These are phyloP conservation scores for Pelosia muscerda DNA, from an alignment of 2,888 invertebrate genomes.

Conservation along the genomic window DNA sequence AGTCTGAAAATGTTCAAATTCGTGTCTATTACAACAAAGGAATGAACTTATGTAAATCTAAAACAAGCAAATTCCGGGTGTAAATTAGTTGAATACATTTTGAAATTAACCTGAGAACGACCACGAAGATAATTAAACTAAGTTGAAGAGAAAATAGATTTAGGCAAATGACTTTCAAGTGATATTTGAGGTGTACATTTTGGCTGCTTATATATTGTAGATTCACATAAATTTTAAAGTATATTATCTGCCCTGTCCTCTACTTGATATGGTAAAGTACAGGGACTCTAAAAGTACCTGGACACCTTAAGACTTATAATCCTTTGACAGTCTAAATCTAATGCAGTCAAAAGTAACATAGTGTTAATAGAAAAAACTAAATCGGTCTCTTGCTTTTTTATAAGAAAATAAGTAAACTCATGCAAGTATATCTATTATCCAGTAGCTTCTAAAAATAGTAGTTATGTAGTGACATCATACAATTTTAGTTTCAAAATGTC, in stretches of 20 bases:
- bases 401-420: no score
- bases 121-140: not conserved
- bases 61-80: not conserved
- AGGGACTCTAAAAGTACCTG: no score
- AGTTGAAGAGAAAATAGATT: not conserved
- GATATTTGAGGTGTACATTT: not conserved
- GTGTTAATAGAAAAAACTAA: no score
- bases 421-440: no score
- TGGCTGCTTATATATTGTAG: not conserved
- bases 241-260: not conserved
- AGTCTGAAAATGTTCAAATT: not conserved
- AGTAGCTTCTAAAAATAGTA: no score
- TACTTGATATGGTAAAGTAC: no score
- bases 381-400: no score
- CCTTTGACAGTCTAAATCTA: no score
- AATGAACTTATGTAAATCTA: not conserved
- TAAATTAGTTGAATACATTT: not conserved
- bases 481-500: no score
- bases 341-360: no score
- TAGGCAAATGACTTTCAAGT: slow-evolving; percentile 4
- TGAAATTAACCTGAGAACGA: not conserved
- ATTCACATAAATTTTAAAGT: not conserved
- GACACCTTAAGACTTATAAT: no score
- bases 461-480: no score
- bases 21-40: not conserved